Evolutionary conservation across 2,797 vertebrate genomes (phyloP).

Genomic region (Bucorvus abyssinicus): DNA sequence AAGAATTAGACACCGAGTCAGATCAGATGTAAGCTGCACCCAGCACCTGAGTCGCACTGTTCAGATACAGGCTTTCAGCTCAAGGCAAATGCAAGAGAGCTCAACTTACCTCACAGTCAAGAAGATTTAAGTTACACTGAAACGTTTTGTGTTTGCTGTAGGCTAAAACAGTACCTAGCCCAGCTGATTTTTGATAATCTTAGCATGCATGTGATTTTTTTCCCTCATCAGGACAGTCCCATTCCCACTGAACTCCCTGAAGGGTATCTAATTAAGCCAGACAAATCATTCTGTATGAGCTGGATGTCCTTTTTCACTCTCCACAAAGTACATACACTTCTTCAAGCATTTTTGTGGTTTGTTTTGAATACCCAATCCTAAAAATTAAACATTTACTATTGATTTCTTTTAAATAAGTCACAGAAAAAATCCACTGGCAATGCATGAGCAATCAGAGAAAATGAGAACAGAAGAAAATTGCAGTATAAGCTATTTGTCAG

Average conservation of each 20-base stretch:
- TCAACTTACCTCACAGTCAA: neutral
- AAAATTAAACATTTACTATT: slow-evolving; percentile 8
- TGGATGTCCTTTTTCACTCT: neutral
- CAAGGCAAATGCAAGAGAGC: neutral
- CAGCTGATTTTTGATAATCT: neutral
- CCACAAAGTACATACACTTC: neutral
- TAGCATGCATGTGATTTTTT: neutral
- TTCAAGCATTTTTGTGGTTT: neutral
- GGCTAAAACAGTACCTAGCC: neutral
- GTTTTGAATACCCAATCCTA: neutral
- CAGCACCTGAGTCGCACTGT: neutral
- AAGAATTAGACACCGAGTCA: neutral
- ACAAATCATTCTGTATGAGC: neutral
- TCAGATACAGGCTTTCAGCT: neutral
- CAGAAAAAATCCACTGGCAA: neutral
- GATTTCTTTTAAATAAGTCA: slow-evolving; percentile 15
- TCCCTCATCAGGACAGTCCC: neutral
- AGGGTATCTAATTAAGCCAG: neutral
- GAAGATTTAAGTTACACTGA: neutral
- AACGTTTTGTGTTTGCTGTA: neutral
- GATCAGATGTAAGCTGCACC: neutral
- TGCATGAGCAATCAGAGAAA: neutral
- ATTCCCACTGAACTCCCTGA: neutral
- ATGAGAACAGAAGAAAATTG: neutral
- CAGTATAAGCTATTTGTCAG: neutral